A percentile compares a stretch with the other conserved stretches of the same genome.
phyloP scores from a whole-genome alignment of 2,797 vertebrate species.

The Eleutherodactylus coqui region DNA sequence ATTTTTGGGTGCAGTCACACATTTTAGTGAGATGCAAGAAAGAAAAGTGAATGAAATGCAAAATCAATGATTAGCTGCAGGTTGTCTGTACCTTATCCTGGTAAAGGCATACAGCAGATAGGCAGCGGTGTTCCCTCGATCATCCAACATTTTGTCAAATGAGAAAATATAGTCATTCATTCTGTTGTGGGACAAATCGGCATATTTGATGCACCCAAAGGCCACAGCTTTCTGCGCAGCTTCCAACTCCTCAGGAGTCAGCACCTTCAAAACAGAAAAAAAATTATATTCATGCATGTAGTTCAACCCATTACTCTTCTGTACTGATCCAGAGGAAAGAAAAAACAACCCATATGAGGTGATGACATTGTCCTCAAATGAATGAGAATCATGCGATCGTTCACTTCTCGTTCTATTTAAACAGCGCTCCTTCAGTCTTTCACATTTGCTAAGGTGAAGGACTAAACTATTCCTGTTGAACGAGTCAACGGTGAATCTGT shows the following conservation, averaged over 20 bases:
- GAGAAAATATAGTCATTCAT: slow-evolving; percentile 97
- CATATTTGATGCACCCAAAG: slow-evolving; percentile 95
- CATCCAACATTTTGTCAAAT: slow-evolving; percentile 98
- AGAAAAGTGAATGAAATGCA: not conserved
- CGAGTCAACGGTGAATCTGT: too few species aligned
- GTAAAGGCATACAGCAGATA: slow-evolving; percentile 96
- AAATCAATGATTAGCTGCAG: not conserved
- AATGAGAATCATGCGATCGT: too few species aligned
- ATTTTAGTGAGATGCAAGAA: not conserved
- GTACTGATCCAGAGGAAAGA: not conserved
- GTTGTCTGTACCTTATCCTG: slow-evolving; percentile 84
- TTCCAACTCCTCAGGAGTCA: slow-evolving; percentile 85
- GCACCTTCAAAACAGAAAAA: slow-evolving; percentile 76
- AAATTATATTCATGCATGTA: not conserved
- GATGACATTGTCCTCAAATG: too few species aligned
- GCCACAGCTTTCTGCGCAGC: slow-evolving; percentile 89
- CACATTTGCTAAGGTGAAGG: too few species aligned
- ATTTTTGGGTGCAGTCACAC: not conserved
- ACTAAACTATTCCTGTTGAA: too few species aligned
- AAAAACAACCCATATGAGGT: not conserved
- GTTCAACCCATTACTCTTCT: not conserved
- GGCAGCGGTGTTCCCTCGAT: slow-evolving; percentile 94
- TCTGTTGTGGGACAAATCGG: slow-evolving; percentile 95
- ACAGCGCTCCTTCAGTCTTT: too few species aligned
- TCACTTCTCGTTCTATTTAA: too few species aligned